Conservation (phyloP, 2,113 vertebrate species). For the Corythoichthys intestinalis region DNA sequence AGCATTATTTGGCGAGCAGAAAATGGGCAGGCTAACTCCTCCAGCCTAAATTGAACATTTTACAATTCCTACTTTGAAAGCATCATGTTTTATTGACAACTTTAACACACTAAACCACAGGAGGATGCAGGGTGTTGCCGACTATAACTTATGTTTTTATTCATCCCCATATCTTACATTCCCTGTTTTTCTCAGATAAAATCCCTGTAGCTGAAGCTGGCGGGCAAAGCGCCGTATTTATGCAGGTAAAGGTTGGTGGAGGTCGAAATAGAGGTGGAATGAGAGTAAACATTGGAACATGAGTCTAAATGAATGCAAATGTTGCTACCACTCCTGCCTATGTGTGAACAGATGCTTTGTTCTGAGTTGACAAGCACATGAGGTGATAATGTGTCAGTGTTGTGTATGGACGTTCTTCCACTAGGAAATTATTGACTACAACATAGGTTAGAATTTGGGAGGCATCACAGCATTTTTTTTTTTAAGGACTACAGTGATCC, state of each 20-base stretch:
- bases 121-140: not conserved
- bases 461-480: too few relatives aligned
- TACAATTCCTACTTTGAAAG: not conserved
- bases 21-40: too few relatives aligned
- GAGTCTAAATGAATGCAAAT: conserved; percentile 2
- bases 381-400: conserved; percentile 4
- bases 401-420: not conserved
- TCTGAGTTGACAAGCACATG: not conserved
- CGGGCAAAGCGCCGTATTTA: not conserved
- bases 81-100: not conserved
- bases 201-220: not conserved
- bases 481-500: too few relatives aligned
- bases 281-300: conserved; percentile 6
- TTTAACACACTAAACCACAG: not conserved
- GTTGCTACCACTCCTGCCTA: not conserved
- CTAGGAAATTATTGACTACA: not conserved
- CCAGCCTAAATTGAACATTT: not conserved
- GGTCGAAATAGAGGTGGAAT: not conserved
- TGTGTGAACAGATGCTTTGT: conserved; percentile 11
- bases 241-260: not conserved
- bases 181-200: not conserved
- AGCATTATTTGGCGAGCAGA: not conserved
- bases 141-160: not conserved
- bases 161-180: not conserved
- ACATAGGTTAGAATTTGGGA: not conserved